Evolutionary conservation across 2,888 invertebrate species (phyloP).

Genomic region (Lasioglossum vierecki): DNA sequence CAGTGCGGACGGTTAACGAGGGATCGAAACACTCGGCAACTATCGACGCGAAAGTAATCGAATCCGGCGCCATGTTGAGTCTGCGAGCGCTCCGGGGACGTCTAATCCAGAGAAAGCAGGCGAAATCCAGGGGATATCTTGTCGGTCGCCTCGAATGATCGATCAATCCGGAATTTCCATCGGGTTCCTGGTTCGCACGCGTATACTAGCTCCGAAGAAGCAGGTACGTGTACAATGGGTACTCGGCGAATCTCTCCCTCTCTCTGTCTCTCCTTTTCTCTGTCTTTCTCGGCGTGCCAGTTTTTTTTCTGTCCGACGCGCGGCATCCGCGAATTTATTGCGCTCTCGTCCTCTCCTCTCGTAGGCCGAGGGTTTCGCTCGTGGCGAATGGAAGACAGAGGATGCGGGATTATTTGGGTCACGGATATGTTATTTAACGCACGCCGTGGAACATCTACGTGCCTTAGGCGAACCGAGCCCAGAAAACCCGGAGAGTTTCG

Average conservation of each 20-base stretch:
- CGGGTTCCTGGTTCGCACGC: background rate
- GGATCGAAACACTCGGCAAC: background rate
- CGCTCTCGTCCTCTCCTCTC: background rate
- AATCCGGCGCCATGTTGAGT: background rate
- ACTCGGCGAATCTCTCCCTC: background rate
- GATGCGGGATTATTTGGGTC: slow-evolving; percentile 62
- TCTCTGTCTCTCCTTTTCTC: background rate
- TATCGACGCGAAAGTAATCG: background rate
- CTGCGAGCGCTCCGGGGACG: background rate
- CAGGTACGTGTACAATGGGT: background rate
- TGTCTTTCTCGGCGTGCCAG: background rate
- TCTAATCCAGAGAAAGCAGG: background rate
- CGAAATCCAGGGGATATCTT: background rate
- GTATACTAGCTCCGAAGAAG: background rate
- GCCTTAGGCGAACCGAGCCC: slow-evolving; percentile 31
- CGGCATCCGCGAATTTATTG: slow-evolving; percentile 13
- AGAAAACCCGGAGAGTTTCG: slow-evolving; percentile 25
- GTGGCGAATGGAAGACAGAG: slow-evolving; percentile 7
- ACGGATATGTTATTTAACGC: slow-evolving; percentile 64
- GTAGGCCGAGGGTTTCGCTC: slow-evolving; percentile 15
- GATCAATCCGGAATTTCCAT: background rate
- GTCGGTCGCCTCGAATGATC: background rate
- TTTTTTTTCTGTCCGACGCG: background rate
- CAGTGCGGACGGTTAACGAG: background rate
- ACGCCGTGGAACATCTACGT: slow-evolving; percentile 25